Evolutionary conservation across 2,797 vertebrate species (phyloP).

Genomic region (Melanotaenia maccullochi): DNA sequence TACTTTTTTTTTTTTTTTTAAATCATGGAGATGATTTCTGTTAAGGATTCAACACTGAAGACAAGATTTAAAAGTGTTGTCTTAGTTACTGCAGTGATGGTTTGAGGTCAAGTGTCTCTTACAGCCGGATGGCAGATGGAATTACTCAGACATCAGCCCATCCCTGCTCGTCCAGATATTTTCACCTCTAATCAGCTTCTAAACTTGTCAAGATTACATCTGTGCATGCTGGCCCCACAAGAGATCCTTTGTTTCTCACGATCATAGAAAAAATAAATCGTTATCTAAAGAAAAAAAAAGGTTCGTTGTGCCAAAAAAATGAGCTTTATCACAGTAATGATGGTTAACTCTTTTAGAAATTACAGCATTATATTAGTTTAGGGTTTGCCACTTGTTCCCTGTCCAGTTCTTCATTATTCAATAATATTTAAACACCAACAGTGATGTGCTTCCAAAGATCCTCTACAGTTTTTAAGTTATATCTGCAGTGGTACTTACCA

Average conservation of each 20-base stretch:
- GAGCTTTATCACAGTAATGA: neutral
- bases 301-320: slow-evolving; percentile 7
- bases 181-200: neutral
- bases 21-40: too few relatives aligned
- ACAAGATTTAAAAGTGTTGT: too few relatives aligned
- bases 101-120: neutral
- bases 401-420: neutral
- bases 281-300: neutral
- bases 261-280: neutral
- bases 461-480: slow-evolving; percentile 54
- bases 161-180: neutral
- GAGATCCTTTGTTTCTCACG: neutral
- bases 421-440: slow-evolving; percentile 27
- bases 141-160: too few relatives aligned
- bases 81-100: neutral
- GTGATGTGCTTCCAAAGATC: slow-evolving; percentile 76
- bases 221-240: neutral
- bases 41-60: neutral
- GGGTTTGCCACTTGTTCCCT: neutral
- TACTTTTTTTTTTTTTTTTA: neutral
- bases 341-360: neutral
- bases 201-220: neutral
- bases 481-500: slow-evolving; percentile 19
- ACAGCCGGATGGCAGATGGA: neutral
- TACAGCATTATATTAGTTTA: neutral